These are phyloP conservation scores for Phortica magna DNA, from an alignment of 2,888 invertebrate species.

Conservation along the genomic window DNA sequence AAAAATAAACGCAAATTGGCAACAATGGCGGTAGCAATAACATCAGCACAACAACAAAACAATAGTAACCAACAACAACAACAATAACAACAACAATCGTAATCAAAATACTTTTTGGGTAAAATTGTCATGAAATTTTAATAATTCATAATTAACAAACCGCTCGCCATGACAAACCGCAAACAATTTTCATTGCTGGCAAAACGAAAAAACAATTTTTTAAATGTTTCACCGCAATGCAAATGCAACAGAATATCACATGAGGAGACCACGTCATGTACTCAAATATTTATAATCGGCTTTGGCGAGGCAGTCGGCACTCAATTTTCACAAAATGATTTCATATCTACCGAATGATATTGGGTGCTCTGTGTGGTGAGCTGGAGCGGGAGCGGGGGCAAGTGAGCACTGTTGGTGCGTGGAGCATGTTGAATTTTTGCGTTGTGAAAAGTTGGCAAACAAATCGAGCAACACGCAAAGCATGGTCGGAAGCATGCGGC, in stretches of 20 bases:
- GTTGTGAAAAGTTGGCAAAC: slow-evolving; percentile 1
- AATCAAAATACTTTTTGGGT: slow-evolving; percentile 12
- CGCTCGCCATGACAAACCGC: slow-evolving; percentile 52
- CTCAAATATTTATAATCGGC: slow-evolving; percentile 27
- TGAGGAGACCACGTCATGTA: not conserved
- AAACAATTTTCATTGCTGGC: slow-evolving; percentile 38
- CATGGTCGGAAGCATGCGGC: slow-evolving; percentile 29
- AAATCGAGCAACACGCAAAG: slow-evolving; percentile 12
- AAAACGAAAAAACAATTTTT: slow-evolving; percentile 4
- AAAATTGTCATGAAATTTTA: slow-evolving; percentile 61
- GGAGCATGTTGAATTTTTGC: not conserved
- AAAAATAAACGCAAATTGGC: slow-evolving; percentile 22
- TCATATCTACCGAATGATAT: not conserved
- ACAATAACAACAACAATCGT: slow-evolving; percentile 21
- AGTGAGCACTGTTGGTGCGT: not conserved
- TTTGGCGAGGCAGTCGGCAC: not conserved
- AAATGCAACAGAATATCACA: slow-evolving; percentile 18
- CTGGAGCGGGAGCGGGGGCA: not conserved
- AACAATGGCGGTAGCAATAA: slow-evolving; percentile 51
- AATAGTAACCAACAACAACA: slow-evolving; percentile 11
- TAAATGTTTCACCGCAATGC: slow-evolving; percentile 18
- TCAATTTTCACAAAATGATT: not conserved
- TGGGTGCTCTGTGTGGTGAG: not conserved
- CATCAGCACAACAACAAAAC: slow-evolving; percentile 36
- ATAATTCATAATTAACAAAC: slow-evolving; percentile 69